A percentile compares a stretch with the other conserved stretches of the same genome.
These are phyloP conservation scores for Alviniconcha strummeri DNA, from an alignment of 2,888 invertebrate genomes.

Conservation along the genomic window DNA sequence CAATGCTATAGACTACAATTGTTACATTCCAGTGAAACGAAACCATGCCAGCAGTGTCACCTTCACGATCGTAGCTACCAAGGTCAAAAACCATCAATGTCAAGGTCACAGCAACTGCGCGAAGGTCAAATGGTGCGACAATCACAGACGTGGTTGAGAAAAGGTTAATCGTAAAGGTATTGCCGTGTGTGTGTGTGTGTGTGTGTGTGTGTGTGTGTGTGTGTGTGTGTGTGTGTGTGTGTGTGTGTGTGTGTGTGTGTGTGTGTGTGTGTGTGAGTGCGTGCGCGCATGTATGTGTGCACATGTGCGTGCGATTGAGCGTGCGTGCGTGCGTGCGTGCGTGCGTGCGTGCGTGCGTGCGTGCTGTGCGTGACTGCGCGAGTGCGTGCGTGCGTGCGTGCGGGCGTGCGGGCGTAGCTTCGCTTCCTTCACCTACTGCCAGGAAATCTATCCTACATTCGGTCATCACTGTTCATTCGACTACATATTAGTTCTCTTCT, in stretches of 20 bases:
- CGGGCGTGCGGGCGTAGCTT: neutral
- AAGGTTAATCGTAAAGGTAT: neutral
- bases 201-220: conserved; percentile 24
- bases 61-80: conserved; percentile 13
- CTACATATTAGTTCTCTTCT: too few species aligned
- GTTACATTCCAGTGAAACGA: conserved; percentile 8
- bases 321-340: neutral
- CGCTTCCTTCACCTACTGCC: too few species aligned
- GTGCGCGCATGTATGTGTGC: neutral
- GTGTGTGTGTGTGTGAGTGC: conserved; percentile 3
- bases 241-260: neutral
- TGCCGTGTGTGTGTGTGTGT: conserved; percentile 12
- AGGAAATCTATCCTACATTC: too few species aligned
- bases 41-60: conserved; percentile 16
- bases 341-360: neutral
- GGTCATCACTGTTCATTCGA: too few species aligned
- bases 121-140: conserved; percentile 2
- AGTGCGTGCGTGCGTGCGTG: neutral
- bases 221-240: neutral
- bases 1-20: too few species aligned
- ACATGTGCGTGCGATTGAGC: neutral
- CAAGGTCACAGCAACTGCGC: conserved; percentile 5
- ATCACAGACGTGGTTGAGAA: neutral
- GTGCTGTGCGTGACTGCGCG: neutral
- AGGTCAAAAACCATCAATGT: conserved; percentile 4